phyloP scores from a whole-genome alignment of 2,888 invertebrate genomes.

The Cordilura impudica region DNA sequence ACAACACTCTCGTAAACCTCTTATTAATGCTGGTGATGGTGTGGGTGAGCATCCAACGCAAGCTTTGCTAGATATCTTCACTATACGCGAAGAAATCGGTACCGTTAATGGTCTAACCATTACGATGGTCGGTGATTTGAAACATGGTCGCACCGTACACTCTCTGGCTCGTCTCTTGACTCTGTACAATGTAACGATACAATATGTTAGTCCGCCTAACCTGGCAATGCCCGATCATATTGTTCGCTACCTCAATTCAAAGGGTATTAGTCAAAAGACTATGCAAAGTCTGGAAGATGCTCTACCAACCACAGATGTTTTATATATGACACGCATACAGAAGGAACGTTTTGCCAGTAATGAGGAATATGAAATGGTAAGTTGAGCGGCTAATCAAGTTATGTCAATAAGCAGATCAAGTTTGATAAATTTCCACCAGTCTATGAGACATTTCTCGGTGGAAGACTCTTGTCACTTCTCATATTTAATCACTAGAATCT shows the following conservation, averaged over 20 bases:
- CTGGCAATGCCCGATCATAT: constrained; percentile 96
- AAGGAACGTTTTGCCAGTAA: constrained; percentile 91
- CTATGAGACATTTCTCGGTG: too few relatives aligned
- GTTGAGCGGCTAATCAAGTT: too few relatives aligned
- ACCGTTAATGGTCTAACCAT: constrained; percentile 98
- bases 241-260: constrained; percentile 86
- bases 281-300: constrained; percentile 89
- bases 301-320: constrained; percentile 94
- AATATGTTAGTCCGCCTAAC: constrained; percentile 92
- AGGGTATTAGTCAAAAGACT: constrained; percentile 84
- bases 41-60: constrained; percentile 98
- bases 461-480: too few relatives aligned
- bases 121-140: constrained; percentile 98
- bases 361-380: constrained; percentile 91
- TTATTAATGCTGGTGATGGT: constrained; percentile 99
- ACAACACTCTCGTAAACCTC: constrained; percentile 88
- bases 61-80: constrained; percentile 97
- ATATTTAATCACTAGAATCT: too few relatives aligned
- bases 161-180: constrained; percentile 96
- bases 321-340: constrained; percentile 99
- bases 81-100: constrained; percentile 98
- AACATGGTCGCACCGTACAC: constrained; percentile 98
- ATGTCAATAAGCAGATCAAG: too few relatives aligned
- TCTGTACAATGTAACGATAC: constrained; percentile 93
- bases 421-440: too few relatives aligned